Conservation (phyloP, 2,113 vertebrate species). For the Noctilio leporinus region DNA sequence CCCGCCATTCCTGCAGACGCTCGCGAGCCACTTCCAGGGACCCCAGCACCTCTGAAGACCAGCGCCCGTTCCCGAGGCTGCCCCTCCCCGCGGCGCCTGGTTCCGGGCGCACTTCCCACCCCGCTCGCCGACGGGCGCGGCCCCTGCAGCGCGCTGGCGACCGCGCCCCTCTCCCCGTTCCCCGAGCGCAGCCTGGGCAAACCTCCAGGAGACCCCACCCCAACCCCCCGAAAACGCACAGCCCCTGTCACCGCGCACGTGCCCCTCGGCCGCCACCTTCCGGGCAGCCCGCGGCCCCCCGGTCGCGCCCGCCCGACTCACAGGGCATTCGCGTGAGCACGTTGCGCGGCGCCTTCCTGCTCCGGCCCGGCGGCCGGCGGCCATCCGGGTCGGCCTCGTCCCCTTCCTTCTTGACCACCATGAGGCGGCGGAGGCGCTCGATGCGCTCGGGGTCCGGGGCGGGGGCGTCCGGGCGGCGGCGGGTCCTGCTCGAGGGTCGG, state of each 20-base stretch:
- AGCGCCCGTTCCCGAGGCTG: background rate
- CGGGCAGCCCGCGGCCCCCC: background rate
- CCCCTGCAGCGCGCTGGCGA: accelerated
- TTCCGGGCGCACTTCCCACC: background rate
- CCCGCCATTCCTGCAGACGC: background rate
- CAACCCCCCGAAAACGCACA: accelerated
- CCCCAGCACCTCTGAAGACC: background rate
- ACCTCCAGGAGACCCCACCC: background rate
- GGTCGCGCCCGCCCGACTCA: slow-evolving; percentile 68
- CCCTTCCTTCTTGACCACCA: slow-evolving; percentile 81
- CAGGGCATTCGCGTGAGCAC: slow-evolving; percentile 93
- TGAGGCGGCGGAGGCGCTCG: slow-evolving; percentile 88
- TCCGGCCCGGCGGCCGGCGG: slow-evolving; percentile 66
- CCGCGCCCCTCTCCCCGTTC: background rate
- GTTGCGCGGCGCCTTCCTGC: slow-evolving; percentile 83
- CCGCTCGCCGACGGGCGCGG: accelerated
- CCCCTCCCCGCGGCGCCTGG: accelerated
- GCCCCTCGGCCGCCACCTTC: background rate
- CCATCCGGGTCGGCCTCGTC: slow-evolving; percentile 50
- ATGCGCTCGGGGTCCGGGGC: slow-evolving; percentile 76
- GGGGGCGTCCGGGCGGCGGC: slow-evolving; percentile 87
- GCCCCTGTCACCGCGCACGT: background rate
- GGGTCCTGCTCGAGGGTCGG: slow-evolving; percentile 84
- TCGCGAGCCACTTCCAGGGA: accelerated
- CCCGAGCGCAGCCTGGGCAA: background rate